Base-by-base conservation (phyloP, 1,140 invertebrate genomes). In the Thaumatotibia leucotreta region DNA sequence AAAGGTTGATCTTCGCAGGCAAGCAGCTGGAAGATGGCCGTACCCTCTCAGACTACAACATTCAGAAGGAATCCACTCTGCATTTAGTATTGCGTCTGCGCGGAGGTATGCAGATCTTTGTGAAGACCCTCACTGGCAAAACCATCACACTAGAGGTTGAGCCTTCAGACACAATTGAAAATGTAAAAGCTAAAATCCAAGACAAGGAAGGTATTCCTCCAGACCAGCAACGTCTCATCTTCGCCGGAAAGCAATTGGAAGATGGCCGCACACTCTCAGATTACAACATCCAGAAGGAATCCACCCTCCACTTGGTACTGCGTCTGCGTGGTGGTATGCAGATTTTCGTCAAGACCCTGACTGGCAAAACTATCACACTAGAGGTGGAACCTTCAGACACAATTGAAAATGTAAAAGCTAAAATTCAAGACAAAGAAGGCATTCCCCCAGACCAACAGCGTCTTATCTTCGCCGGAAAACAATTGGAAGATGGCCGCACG, bases 401-500 rank as follows among this genome's bases (percentile, higher is more conserved):
- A 1, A 45, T 45, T 8, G 39, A 45, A 45, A 45, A 45, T 4
- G 39, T 45, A 9, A 45, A 45, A 20, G 39, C 39, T 14, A 45
- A 45, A 20, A 45, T 45, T 4, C 39, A 45, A 9, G 39, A 45
- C 17, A 45, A 45, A 8, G 39, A 45, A 45, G 39, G 39, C 6
- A 45, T 45, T 9, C 39, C 20, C 10, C 50, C 50, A 11, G 23
- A 52, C 23, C 23, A 27, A 10, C 23, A 52, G 24, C 22, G 23
- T 52, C 23, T 52, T 20, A 52, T 52, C 23, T 52, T 52, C 23
- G 50, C 50, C 2, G 50, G 50, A 10, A 52, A 24, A 22, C 58
- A 61, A 33, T 61, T 61, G 58, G 58, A 61, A 61, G 58, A 61
- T 20, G 58, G 58, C 27, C 27, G 39, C 39, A 45, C 39, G 17